Evolutionary conservation across 2,888 invertebrate genomes (phyloP), one percentile per base, ranked within the genome.

Genomic region (Anthophora plumipes): DNA sequence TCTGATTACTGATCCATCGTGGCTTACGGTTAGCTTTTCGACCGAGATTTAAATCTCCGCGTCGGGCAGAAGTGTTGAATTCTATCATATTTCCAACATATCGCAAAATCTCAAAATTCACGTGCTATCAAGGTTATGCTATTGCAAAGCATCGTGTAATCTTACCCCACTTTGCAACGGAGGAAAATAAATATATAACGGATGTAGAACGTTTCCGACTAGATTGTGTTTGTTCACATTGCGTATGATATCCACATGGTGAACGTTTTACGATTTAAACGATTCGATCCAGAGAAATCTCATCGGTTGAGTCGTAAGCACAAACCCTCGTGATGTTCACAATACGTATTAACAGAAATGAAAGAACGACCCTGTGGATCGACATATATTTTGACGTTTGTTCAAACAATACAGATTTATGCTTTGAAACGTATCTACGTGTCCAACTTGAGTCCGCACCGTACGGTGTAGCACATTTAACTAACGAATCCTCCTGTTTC

Each of bases 211-310:
- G 25, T 73, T 64, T 43, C 57, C 78, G 63, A 78, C 69, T 52
- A 69, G 77, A 78, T 70, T 64, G n/a, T 60, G n/a, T 66, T 79
- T 60, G 64, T 70, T 78, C 61, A 39, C 20, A 17, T 39, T 3
- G 48, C 67, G 9, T 64, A 31, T 9, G 43, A n/a, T n/a, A n/a
- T n/a, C 4, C n/a, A 37, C 25, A 37, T 14, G 52, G 11, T 7
- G 7, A 22, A 22, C 39, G 52, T 66, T 67, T 39, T 22, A n/a
- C 22, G 55, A 31, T 48, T 20, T 60, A 60, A 7, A 43, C 25
- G 39, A 64, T 64, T 25, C 3, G 9, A 14, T 46, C 6, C 1
- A 4, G 25, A 25, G 11, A 1, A 11, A 25, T n/a, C 39, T 50
- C 66, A 17, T 60, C 25, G 31, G 1, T 31, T 31, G 37, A 54